Base-by-base conservation (phyloP, 2,888 invertebrate genomes). In the Pristionchus exspectatus region DNA sequence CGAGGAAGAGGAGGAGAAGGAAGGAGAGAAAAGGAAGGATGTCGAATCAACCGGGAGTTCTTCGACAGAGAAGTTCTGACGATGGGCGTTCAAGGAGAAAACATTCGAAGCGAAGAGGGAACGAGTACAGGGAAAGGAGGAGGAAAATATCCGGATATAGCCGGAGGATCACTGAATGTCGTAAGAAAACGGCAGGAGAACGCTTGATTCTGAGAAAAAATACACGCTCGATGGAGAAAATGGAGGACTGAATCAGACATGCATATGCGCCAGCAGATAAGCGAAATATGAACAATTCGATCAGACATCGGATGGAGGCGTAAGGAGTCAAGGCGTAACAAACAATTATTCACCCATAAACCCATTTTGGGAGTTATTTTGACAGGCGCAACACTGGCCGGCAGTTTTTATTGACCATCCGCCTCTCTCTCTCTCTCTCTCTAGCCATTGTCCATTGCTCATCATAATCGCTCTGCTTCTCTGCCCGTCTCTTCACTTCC, bases 31-130 rank as follows among this genome's bases (percentile, higher is more conserved):
- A 72, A 27, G 50, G 81, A 81, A 50, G 44, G 83, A 44, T n/a
- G 74, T 38, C 74, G 74, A 74, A 74, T 74, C 74, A 74, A 74
- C 38, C 7, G 74, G 69, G 69, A 74, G 74, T 74, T 74, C 18
- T 38, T n/a, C n/a, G 33, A 74, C 38, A 63, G 56, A 50, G 0
- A 72, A 74, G 21, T 44, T 74, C 21, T 38, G 74, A 74, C 74
- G 33, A 10, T 74, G 16, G 44, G 66, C 69, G 27, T 72, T n/a
- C 16, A 44, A n/a, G 44, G 12, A 83, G 83, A 50, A 83, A 30
- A 83, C 16, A 83, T 50, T 50, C 10, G 50, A 50, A 50, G 44
- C 44, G 44, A 50, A 50, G 18, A 50, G 44, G 2, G 16, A 9
- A 30, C 30, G 33, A 38, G 38, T 30, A 74, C 74, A 74, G 1